Base-by-base conservation (phyloP, 1,140 invertebrate genomes). In the Tenebrio molitor region DNA sequence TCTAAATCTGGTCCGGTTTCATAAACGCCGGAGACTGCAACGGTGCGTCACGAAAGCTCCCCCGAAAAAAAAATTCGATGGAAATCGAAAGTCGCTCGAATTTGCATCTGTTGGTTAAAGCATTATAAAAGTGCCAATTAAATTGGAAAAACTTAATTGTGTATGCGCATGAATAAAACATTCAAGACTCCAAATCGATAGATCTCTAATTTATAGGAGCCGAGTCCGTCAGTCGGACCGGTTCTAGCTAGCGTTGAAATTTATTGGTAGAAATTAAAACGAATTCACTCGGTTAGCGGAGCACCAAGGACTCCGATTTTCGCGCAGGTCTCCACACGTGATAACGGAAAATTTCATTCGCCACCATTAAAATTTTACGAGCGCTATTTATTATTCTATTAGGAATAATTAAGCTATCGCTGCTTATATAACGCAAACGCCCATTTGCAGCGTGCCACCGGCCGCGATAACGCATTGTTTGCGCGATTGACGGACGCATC, bases 101-200 rank as follows among this genome's bases (percentile, higher is more conserved):
- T 4, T 8, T 29, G 25, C 25, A 29, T 29, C 25, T 3, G 25
- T 29, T 29, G 3, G 3, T 29, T 3, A 29, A 8, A 3, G 19
- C 15, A 21, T 58, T 58, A 58, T 58, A 58, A 58, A 58, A 58
- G 21, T 58, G 50, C 50, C 50, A 58, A 58, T 58, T 58, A 58
- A 58, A 58, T 39, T 17, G 16, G 44, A 58, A 58, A 58, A 58
- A 29, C 50, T 15, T 29, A 29, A 58, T 29, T 29, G n/a, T 21
- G 44, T 50, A 58, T 29, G 23, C 50, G 23, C 23, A 58, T 58
- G 50, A 58, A 58, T 58, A 58, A 58, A 58, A 58, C 50, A 58
- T 58, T 12, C 12, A 4, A 4, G 3, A 46, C 3, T 4, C 4
- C 23, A 25, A 58, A 58, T 58, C 50, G 50, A 58, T 58, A 58